A percentile compares a stretch with the other conserved stretches of the same genome.
phyloP scores from a whole-genome alignment of 2,888 invertebrate genomes.

The Dorcus parallelipipedus region DNA sequence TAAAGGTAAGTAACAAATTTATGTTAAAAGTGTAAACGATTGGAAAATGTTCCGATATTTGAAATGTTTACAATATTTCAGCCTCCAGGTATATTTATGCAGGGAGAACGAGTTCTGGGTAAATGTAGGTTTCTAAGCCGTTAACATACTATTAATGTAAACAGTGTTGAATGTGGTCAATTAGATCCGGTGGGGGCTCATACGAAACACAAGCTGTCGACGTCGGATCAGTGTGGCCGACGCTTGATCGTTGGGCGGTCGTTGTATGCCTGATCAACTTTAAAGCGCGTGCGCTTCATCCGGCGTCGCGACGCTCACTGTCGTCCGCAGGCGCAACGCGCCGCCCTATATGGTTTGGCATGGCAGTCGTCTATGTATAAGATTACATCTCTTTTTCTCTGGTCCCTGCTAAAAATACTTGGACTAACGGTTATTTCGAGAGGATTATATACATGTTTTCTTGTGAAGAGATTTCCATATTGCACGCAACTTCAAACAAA shows the following conservation, averaged over 20 bases:
- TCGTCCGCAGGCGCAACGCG: conserved; percentile 42
- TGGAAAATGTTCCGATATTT: not conserved
- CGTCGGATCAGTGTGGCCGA: conserved; percentile 9
- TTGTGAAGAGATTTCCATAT: conserved; percentile 44
- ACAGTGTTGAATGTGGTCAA: conserved; percentile 35
- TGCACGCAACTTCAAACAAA: conserved; percentile 2
- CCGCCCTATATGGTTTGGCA: conserved; percentile 52
- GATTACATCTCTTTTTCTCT: conserved; percentile 51
- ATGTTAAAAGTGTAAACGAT: not conserved
- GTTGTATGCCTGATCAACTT: conserved; percentile 4
- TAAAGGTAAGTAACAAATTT: not conserved
- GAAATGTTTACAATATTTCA: conserved; percentile 2
- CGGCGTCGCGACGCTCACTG: conserved; percentile 32
- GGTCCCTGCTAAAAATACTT: conserved; percentile 49
- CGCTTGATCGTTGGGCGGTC: conserved; percentile 9
- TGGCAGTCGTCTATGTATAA: conserved; percentile 48
- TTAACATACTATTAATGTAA: conserved; percentile 34
- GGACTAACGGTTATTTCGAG: conserved; percentile 48
- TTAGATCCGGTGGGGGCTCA: conserved; percentile 18
- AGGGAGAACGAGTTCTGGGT: conserved; percentile 10
- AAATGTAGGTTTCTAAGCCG: conserved; percentile 30
- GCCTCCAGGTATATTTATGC: conserved; percentile 15
- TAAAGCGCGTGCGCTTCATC: conserved; percentile 25
- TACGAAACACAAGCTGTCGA: not conserved
- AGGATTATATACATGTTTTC: conserved; percentile 44